Evolutionary conservation across 2,113 vertebrate species (phyloP).

Genomic region (Sprattus sprattus): DNA sequence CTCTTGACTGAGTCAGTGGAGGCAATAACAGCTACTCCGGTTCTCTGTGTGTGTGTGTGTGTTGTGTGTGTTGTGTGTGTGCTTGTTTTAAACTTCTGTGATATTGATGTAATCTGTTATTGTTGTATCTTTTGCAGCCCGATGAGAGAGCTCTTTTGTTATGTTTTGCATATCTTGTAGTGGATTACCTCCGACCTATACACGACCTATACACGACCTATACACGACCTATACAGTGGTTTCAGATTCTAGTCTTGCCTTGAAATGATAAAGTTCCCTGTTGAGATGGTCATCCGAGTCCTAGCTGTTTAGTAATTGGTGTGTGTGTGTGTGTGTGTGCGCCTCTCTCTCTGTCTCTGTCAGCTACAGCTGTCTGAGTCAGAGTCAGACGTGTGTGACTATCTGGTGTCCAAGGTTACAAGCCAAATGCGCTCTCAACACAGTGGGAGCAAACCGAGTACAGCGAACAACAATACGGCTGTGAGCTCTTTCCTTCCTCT

Average conservation of each 20-base stretch:
- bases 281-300: too few species aligned
- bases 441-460: not conserved
- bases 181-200: too few species aligned
- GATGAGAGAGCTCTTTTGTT: too few species aligned
- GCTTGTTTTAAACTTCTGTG: too few species aligned
- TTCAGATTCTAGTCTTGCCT: too few species aligned
- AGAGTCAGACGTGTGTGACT: not conserved
- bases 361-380: not conserved
- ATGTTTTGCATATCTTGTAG: too few species aligned
- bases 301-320: too few species aligned
- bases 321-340: conserved; percentile 18
- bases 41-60: conserved; percentile 32
- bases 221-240: too few species aligned
- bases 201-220: too few species aligned
- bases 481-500: conserved; percentile 12
- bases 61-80: not conserved
- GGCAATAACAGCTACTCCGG: not conserved
- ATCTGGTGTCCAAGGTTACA: conserved; percentile 1
- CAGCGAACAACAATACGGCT: not conserved
- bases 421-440: not conserved
- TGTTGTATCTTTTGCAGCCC: too few species aligned
- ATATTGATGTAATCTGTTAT: too few species aligned
- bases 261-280: too few species aligned
- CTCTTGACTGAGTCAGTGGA: not conserved
- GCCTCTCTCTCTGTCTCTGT: not conserved